These are phyloP conservation scores for Synaphobranchus kaupii DNA, from an alignment of 2,797 vertebrate species.

Conservation along the genomic window DNA sequence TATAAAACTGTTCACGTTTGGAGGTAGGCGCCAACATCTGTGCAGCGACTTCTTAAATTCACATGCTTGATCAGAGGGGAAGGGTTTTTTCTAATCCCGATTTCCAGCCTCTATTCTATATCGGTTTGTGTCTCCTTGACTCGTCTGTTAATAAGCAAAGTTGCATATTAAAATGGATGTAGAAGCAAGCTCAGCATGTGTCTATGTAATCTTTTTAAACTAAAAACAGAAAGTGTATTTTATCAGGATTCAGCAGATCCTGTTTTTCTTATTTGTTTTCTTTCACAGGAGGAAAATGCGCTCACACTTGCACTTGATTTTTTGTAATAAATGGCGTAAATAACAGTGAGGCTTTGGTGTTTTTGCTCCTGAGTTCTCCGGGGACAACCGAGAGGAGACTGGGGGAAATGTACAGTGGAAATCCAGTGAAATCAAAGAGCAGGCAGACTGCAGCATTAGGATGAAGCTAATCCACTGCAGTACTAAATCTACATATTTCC, in stretches of 20 bases:
- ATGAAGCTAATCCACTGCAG: slow-evolving; percentile 29
- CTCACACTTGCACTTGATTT: background rate
- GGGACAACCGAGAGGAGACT: background rate
- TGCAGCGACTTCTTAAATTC: slow-evolving; percentile 20
- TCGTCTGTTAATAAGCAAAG: slow-evolving; percentile 19
- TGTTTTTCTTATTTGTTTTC: background rate
- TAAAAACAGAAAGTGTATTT: slow-evolving; percentile 19
- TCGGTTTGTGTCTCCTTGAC: slow-evolving; percentile 10
- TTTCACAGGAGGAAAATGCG: background rate
- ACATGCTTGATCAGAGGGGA: slow-evolving; percentile 18
- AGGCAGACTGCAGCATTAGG: slow-evolving; percentile 28
- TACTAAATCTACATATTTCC: slow-evolving; percentile 31
- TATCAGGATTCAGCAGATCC: background rate
- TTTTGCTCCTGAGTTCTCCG: background rate
- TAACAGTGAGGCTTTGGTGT: background rate
- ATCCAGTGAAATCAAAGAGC: slow-evolving; percentile 23
- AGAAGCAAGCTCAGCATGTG: slow-evolving; percentile 10
- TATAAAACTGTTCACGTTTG: background rate
- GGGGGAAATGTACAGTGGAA: background rate
- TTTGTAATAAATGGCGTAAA: background rate
- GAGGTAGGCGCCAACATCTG: slow-evolving; percentile 13
- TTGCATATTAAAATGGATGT: slow-evolving; percentile 19
- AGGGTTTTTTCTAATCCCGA: slow-evolving; percentile 4
- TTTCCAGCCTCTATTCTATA: background rate
- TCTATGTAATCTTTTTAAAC: background rate